Evolutionary conservation across 2,888 invertebrate species (phyloP).

Genomic region (Tetragnatha montana): DNA sequence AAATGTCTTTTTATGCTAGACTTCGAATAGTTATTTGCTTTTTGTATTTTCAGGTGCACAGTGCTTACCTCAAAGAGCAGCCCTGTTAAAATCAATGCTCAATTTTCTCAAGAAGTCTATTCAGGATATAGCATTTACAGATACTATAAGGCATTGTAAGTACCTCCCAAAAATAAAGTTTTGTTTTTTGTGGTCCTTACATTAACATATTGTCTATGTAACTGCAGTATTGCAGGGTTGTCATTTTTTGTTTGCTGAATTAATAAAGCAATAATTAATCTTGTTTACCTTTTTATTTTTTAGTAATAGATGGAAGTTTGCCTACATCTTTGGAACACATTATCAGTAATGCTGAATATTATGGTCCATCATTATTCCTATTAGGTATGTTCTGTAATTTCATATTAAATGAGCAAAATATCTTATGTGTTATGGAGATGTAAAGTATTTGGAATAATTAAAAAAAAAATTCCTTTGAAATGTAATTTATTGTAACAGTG

Average conservation of each 20-base stretch:
- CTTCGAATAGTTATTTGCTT: conserved; percentile 1
- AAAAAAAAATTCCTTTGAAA: too few relatives aligned
- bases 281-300: conserved; percentile 29
- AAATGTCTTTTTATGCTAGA: neutral
- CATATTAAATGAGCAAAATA: neutral
- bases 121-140: conserved; percentile 85
- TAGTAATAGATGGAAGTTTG: conserved; percentile 88
- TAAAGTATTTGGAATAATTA: neutral
- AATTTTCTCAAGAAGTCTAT: conserved; percentile 92
- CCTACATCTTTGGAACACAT: conserved; percentile 86
- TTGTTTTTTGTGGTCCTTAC: conserved; percentile 6
- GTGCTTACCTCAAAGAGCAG: conserved; percentile 88
- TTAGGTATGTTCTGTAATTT: conserved; percentile 78
- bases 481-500: neutral
- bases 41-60: conserved; percentile 73
- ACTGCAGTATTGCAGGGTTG: too few relatives aligned
- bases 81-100: conserved; percentile 89
- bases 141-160: conserved; percentile 84
- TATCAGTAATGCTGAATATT: conserved; percentile 91
- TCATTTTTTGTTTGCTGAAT: neutral
- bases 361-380: conserved; percentile 89
- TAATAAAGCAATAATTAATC: neutral
- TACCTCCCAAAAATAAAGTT: conserved; percentile 15
- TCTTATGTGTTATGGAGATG: neutral
- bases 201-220: neutral